Evolutionary conservation across 2,797 vertebrate species (phyloP).

Genomic region (Nannoperca obscura): DNA sequence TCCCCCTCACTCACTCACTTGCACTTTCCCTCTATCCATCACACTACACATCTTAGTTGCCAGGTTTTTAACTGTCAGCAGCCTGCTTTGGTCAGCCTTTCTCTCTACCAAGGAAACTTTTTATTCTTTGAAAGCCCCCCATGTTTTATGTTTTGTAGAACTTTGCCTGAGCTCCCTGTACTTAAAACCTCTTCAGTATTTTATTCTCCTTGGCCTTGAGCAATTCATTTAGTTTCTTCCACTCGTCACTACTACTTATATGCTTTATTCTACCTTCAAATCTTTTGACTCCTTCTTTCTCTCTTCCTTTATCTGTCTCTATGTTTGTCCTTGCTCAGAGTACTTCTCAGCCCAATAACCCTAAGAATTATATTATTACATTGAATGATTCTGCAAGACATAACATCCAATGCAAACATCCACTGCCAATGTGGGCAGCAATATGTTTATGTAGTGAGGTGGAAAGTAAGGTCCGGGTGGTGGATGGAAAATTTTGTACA

Average conservation of each 20-base stretch:
- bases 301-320: conserved; percentile 4
- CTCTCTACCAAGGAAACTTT: conserved; percentile 3
- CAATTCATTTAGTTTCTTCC: conserved; percentile 26
- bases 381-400: neutral
- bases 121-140: conserved; percentile 20
- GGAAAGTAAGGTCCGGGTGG: neutral
- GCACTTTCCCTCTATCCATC: conserved; percentile 57
- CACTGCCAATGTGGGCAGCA: neutral
- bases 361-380: neutral
- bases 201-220: conserved; percentile 22
- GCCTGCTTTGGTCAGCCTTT: conserved; percentile 15
- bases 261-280: conserved; percentile 17
- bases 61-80: conserved; percentile 46
- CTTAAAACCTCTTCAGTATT: conserved; percentile 23
- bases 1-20: conserved; percentile 55
- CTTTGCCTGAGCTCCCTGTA: neutral
- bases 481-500: neutral
- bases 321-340: neutral
- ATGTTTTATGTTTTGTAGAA: conserved; percentile 14
- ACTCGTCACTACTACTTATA: neutral
- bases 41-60: conserved; percentile 48
- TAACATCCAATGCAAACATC: neutral
- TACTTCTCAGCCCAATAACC: neutral
- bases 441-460: neutral
- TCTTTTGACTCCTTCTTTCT: conserved; percentile 1